A percentile compares a stretch with the other conserved stretches of the same genome.
phyloP scores from a whole-genome alignment of 2,888 invertebrate species.

The Slavum lentiscoides region DNA sequence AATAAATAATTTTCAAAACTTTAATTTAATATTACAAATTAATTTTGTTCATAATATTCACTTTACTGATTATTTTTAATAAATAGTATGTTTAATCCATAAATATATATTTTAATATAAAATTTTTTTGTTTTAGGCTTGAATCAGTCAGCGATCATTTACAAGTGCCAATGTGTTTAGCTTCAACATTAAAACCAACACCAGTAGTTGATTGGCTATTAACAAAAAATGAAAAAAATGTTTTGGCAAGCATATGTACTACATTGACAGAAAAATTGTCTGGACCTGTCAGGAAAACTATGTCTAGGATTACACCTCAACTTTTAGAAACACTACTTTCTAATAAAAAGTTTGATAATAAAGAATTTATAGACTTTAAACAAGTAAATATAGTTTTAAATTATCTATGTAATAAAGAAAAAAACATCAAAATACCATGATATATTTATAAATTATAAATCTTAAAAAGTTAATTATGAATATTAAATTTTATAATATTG shows the following conservation, averaged over 20 bases:
- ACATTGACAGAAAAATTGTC: conserved; percentile 32
- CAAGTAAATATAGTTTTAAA: conserved; percentile 26
- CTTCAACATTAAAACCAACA: conserved; percentile 40
- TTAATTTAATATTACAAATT: too few relatives aligned
- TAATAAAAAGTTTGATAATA: conserved; percentile 31
- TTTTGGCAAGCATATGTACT: conserved; percentile 20
- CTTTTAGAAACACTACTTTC: conserved; percentile 36
- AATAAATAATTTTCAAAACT: too few relatives aligned
- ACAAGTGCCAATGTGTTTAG: conserved; percentile 50
- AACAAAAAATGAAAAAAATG: conserved; percentile 42
- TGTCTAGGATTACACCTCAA: conserved; percentile 39
- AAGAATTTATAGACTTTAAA: conserved; percentile 42
- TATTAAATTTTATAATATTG: too few relatives aligned
- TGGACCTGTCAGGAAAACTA: conserved; percentile 21
- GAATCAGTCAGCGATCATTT: conserved; percentile 21
- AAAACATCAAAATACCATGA: too few relatives aligned
- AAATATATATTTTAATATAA: neutral
- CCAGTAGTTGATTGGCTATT: conserved; percentile 44
- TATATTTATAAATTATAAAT: too few relatives aligned
- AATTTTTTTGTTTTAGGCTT: conserved; percentile 22
- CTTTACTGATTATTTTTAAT: too few relatives aligned
- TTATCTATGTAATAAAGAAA: neutral
- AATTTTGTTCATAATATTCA: too few relatives aligned
- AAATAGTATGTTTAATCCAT: too few relatives aligned
- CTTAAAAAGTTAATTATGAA: too few relatives aligned